These are phyloP conservation scores for Ochropleura plecta DNA, from an alignment of 2,888 invertebrate species.

Conservation along the genomic window DNA sequence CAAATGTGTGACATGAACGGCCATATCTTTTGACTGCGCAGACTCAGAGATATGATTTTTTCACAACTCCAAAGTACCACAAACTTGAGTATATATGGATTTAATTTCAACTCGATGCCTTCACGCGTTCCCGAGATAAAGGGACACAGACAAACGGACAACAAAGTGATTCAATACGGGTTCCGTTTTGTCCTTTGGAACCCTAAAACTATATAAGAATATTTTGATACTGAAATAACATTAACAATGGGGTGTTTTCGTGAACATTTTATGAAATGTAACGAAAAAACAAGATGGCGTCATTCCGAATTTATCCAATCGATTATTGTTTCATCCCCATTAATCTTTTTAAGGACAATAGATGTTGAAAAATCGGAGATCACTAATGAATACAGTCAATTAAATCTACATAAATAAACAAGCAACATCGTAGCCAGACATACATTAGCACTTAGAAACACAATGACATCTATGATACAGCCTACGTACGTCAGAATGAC, in stretches of 20 bases:
- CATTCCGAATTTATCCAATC: background rate
- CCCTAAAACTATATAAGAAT: background rate
- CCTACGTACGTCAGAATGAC: conserved; percentile 21
- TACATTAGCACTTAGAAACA: background rate
- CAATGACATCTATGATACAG: conserved; percentile 4
- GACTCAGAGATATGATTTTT: too few relatives aligned
- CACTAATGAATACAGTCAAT: background rate
- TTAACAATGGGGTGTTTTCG: background rate
- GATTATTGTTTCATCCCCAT: background rate
- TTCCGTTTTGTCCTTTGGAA: too few relatives aligned
- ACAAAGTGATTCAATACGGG: too few relatives aligned
- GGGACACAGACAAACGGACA: too few relatives aligned
- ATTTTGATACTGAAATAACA: background rate
- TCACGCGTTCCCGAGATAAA: too few relatives aligned
- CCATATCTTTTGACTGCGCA: too few relatives aligned
- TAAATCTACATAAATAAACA: background rate
- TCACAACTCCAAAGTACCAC: too few relatives aligned
- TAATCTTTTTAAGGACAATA: background rate
- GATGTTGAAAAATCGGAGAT: background rate
- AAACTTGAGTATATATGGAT: too few relatives aligned
- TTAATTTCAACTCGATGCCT: too few relatives aligned
- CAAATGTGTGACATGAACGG: too few relatives aligned
- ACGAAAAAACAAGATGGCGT: background rate
- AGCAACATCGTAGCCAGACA: too few relatives aligned
- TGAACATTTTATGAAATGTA: background rate